phyloP scores from a whole-genome alignment of 2,888 invertebrate species.

The Synergus gifuensis region DNA sequence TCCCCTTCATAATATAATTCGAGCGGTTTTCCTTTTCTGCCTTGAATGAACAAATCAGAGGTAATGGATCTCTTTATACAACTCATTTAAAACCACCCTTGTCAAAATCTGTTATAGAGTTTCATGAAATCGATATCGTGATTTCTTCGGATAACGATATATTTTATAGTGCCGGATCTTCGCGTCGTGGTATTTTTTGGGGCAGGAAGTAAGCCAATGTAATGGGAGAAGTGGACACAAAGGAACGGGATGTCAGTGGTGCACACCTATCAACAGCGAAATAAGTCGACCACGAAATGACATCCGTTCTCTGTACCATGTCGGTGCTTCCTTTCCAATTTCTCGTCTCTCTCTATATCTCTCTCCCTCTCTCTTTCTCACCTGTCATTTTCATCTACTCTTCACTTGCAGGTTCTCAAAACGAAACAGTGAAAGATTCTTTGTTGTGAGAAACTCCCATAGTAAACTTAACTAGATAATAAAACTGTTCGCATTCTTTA shows the following conservation, averaged over 20 bases:
- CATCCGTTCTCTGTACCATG: slow-evolving; percentile 68
- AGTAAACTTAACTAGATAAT: background rate
- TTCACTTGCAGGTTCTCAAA: slow-evolving; percentile 18
- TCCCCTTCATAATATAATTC: background rate
- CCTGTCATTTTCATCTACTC: slow-evolving; percentile 49
- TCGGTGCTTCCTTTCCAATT: slow-evolving; percentile 57
- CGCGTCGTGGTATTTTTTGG: slow-evolving; percentile 56
- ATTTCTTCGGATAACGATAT: slow-evolving; percentile 1
- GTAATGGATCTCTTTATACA: background rate
- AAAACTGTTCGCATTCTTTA: background rate
- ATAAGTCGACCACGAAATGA: slow-evolving; percentile 77
- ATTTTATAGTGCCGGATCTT: slow-evolving; percentile 43
- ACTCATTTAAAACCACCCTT: background rate
- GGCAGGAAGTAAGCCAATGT: slow-evolving; percentile 67
- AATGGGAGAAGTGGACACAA: slow-evolving; percentile 69
- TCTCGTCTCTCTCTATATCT: slow-evolving; percentile 57
- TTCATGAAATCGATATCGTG: background rate
- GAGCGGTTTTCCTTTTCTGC: background rate
- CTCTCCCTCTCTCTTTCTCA: slow-evolving; percentile 51
- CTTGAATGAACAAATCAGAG: background rate
- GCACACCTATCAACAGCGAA: slow-evolving; percentile 62
- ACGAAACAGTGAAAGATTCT: background rate
- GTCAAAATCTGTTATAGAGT: background rate
- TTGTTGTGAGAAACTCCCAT: background rate
- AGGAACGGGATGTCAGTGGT: slow-evolving; percentile 64